Evolutionary conservation across 2,113 vertebrate genomes (phyloP).

Genomic region (Epinephelus cyanopodus): DNA sequence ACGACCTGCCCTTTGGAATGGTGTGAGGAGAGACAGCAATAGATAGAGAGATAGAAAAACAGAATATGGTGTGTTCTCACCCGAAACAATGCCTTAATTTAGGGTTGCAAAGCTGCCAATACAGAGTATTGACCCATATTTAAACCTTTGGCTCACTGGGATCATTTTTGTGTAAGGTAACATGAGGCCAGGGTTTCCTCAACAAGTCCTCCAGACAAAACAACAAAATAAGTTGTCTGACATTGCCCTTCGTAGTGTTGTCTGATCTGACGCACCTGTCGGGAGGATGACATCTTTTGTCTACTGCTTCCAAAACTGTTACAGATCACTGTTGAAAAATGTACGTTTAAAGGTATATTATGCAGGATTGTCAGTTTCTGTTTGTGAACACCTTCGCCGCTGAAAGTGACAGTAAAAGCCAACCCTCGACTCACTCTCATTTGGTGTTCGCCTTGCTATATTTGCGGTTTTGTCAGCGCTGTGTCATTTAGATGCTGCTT

Average conservation of each 20-base stretch:
- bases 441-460: no score
- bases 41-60: constrained; percentile 15
- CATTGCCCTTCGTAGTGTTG: background rate
- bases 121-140: background rate
- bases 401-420: no score
- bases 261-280: background rate
- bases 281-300: background rate
- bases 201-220: background rate
- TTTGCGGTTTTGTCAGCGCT: no score
- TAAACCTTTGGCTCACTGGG: constrained; percentile 5
- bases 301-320: background rate
- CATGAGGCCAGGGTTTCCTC: background rate
- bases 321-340: background rate
- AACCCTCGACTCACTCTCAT: no score
- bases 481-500: no score
- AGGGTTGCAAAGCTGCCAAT: background rate
- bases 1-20: constrained; percentile 58
- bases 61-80: constrained; percentile 5
- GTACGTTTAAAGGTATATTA: no score
- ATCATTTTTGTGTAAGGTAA: constrained; percentile 10
- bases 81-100: background rate
- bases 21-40: constrained; percentile 20
- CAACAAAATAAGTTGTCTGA: background rate
- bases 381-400: no score
- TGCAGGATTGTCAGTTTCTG: no score